A percentile compares a stretch with the other conserved stretches of the same genome.
phyloP scores from a whole-genome alignment of 2,113 vertebrate genomes.

The Gnathonemus echidnorhynchus region DNA sequence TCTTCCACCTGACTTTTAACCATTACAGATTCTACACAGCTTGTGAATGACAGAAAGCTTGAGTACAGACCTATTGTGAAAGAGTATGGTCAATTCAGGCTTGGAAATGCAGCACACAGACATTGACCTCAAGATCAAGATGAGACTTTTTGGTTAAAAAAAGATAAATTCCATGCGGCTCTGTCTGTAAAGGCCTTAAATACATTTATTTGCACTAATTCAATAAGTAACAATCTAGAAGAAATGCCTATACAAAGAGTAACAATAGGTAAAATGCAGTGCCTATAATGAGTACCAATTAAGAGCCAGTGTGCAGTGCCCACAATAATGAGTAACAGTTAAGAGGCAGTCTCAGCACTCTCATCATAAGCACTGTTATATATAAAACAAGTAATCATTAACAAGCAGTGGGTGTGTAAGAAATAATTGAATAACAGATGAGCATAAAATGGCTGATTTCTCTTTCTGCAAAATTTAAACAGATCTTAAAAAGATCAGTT shows the following conservation, averaged over 20 bases:
- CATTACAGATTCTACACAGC: background rate
- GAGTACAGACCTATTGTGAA: background rate
- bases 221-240: background rate
- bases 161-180: no score
- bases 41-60: background rate
- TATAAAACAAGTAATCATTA: background rate
- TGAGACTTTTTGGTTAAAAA: no score
- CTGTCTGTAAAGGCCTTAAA: no score
- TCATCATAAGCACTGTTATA: background rate
- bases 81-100: background rate
- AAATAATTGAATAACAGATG: background rate
- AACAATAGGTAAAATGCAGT: background rate
- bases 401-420: background rate
- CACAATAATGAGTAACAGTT: background rate
- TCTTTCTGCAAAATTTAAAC: background rate
- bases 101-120: background rate
- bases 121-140: background rate
- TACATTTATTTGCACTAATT: background rate
- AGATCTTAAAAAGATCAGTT: background rate
- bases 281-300: background rate
- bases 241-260: no score
- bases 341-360: background rate
- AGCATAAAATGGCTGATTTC: background rate
- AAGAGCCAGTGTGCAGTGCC: background rate
- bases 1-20: background rate